Percentiles rank a stretch among this genome's conserved stretches.
Evolutionary conservation across 2,888 invertebrate species (phyloP).

Genomic region (Heterodera filipjevi): DNA sequence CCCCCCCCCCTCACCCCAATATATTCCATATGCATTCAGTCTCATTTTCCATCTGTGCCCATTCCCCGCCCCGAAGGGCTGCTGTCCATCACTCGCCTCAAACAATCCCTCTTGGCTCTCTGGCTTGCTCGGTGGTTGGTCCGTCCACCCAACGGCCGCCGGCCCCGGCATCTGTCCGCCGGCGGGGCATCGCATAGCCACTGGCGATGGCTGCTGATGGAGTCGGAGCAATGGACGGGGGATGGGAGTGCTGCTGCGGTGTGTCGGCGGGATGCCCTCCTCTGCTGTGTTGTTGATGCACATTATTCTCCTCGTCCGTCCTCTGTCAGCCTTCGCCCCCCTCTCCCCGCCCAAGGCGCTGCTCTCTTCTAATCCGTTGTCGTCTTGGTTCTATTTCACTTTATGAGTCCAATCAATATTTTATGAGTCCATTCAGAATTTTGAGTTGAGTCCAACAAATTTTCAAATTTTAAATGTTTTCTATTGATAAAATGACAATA

Average conservation of each 20-base stretch:
- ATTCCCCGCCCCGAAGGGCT: background rate
- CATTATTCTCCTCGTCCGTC: background rate
- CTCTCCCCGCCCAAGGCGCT: background rate
- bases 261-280: background rate
- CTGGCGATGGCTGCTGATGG: background rate
- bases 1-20: background rate
- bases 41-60: slow-evolving; percentile 1
- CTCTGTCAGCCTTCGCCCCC: background rate
- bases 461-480: no score
- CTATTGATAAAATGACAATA: no score
- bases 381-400: no score
- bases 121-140: slow-evolving; percentile 2
- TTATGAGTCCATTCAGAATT: no score
- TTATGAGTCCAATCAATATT: no score
- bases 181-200: background rate
- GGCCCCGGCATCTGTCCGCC: background rate
- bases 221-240: background rate
- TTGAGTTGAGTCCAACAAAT: no score
- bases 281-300: background rate
- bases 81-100: background rate
- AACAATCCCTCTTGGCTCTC: background rate
- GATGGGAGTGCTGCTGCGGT: no score
- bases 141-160: background rate
- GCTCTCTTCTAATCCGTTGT: background rate
- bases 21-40: background rate